Conservation (phyloP, 2,888 invertebrate genomes). For the Synanthedon tipuliformis region DNA sequence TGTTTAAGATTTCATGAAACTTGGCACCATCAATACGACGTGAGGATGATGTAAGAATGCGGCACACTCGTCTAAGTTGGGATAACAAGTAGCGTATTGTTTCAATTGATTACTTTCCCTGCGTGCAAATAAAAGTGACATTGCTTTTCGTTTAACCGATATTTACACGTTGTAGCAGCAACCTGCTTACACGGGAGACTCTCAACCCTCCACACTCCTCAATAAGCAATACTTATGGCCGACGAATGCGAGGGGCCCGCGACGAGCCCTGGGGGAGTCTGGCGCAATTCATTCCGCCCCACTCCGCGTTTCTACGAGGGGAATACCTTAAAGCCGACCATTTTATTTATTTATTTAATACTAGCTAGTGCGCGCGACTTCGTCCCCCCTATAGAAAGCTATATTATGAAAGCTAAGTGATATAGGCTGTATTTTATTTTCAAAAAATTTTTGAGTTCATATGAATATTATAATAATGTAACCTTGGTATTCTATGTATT, state of each 20-base stretch:
- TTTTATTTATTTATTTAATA: too few species aligned
- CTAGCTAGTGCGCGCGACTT: too few species aligned
- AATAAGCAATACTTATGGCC: slow-evolving; percentile 41
- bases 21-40: too few species aligned
- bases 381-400: too few species aligned
- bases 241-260: slow-evolving; percentile 5
- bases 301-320: slow-evolving; percentile 3
- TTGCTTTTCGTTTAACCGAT: slow-evolving; percentile 28
- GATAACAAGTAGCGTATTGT: background rate
- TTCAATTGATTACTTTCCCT: background rate
- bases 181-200: slow-evolving; percentile 20
- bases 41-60: too few species aligned
- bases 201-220: slow-evolving; percentile 7
- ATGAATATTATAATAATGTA: too few species aligned
- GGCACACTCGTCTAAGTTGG: background rate
- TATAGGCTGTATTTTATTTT: too few species aligned
- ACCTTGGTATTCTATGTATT: too few species aligned
- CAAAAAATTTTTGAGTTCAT: too few species aligned
- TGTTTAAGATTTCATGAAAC: too few species aligned
- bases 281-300: slow-evolving; percentile 43
- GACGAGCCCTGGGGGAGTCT: slow-evolving; percentile 34
- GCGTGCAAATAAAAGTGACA: slow-evolving; percentile 14
- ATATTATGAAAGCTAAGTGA: too few species aligned
- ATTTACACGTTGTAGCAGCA: slow-evolving; percentile 53
- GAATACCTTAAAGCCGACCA: too few species aligned